phyloP scores from a whole-genome alignment of 2,113 vertebrate species.

The Gasterosteus aculeatus region DNA sequence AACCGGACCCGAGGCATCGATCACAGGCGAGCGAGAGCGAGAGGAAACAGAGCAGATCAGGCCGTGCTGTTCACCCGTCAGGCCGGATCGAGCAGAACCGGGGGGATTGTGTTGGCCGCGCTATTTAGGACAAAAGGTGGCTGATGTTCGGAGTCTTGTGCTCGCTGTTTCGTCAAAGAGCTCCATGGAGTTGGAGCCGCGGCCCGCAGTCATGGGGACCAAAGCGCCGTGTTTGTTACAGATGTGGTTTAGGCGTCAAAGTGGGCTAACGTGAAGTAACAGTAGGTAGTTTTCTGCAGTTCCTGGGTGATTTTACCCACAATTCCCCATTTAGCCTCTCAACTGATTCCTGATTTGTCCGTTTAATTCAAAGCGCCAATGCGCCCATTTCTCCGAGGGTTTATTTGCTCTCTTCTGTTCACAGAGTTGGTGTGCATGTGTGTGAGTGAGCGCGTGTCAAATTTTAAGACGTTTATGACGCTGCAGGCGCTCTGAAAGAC shows the following conservation, averaged over 20 bases:
- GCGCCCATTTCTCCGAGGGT: constrained; percentile 36
- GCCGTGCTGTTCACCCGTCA: constrained; percentile 71
- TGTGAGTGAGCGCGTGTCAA: constrained; percentile 51
- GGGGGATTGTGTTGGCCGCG: constrained; percentile 37
- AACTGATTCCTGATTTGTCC: constrained; percentile 1
- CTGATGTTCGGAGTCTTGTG: constrained; percentile 61
- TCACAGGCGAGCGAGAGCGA: constrained; percentile 54
- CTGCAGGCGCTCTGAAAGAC: constrained; percentile 65
- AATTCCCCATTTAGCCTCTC: constrained; percentile 27
- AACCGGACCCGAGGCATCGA: constrained; percentile 69
- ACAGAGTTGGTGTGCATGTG: constrained; percentile 37
- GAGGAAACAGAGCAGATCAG: constrained; percentile 68
- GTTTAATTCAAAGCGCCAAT: constrained; percentile 19
- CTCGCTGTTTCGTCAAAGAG: constrained; percentile 80
- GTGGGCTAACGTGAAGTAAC: constrained; percentile 24
- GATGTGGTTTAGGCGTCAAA: constrained; percentile 65
- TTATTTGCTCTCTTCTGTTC: constrained; percentile 55
- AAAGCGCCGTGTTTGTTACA: constrained; percentile 74
- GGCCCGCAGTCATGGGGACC: constrained; percentile 76
- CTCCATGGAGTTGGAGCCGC: constrained; percentile 49
- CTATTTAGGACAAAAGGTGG: constrained; percentile 47
- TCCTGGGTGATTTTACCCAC: constrained; percentile 38
- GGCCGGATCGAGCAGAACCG: constrained; percentile 42
- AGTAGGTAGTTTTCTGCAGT: constrained; percentile 31
- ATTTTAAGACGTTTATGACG: constrained; percentile 67